phyloP scores from a whole-genome alignment of 2,797 vertebrate species.

The Chrosomus eos region DNA sequence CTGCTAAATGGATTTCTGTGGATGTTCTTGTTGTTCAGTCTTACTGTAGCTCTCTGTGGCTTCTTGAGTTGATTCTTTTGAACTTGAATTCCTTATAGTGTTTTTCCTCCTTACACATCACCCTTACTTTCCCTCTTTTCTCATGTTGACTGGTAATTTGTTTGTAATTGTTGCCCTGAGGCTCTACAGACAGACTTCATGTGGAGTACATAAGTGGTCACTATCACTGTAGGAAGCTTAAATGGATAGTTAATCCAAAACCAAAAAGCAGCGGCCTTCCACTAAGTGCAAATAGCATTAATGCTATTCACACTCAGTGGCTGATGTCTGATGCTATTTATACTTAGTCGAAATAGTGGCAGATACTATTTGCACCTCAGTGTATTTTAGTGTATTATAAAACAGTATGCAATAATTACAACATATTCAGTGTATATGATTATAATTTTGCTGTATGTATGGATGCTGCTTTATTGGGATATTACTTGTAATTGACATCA shows the following conservation, averaged over 20 bases:
- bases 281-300: not conserved
- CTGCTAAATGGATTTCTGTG: not conserved
- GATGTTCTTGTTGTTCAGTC: not conserved
- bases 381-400: not conserved
- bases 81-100: constrained; percentile 2
- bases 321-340: not conserved
- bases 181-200: constrained; percentile 7
- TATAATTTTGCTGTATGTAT: too few species aligned
- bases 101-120: not conserved
- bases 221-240: not conserved
- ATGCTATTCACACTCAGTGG: not conserved
- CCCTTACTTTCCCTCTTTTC: not conserved
- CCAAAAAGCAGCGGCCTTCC: not conserved
- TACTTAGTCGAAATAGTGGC: not conserved
- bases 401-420: not conserved
- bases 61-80: constrained; percentile 28
- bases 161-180: constrained; percentile 7
- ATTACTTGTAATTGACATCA: too few species aligned
- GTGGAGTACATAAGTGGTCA: not conserved
- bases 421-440: too few species aligned
- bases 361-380: not conserved
- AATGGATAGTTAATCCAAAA: not conserved
- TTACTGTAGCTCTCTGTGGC: constrained; percentile 21
- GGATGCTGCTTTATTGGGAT: too few species aligned
- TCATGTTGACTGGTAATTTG: not conserved